Percentiles rank a stretch among this genome's conserved stretches.
Evolutionary conservation across 30 jellyfish, hydroid and myxozoan genomes (phyloP).

Genomic region (Cassiopea andromeda): DNA sequence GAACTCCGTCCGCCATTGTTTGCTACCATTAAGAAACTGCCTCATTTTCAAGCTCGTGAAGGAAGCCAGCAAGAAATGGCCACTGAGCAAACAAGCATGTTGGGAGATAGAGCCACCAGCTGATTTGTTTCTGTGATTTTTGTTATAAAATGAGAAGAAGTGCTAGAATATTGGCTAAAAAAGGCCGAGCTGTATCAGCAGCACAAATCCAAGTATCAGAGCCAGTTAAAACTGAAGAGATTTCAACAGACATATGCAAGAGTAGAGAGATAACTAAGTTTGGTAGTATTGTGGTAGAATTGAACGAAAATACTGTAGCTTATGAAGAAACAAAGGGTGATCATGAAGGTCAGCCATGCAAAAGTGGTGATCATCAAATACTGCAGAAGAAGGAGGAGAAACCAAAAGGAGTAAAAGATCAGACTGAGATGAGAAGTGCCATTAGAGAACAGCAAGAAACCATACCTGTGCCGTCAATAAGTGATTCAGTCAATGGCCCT

Average conservation of each 20-base stretch:
- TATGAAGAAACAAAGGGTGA: neutral
- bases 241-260: no score
- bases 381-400: neutral
- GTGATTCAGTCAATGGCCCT: no score
- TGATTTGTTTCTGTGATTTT: neutral
- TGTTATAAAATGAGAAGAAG: conserved; percentile 46
- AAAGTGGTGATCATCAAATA: neutral
- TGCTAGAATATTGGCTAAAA: conserved; percentile 31
- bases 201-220: neutral
- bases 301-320: neutral
- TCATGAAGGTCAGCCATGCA: neutral
- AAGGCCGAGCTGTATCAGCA: neutral
- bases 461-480: no score
- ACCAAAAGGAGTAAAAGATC: neutral
- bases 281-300: neutral
- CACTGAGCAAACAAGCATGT: neutral
- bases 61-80: conserved; percentile 9
- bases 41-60: neutral
- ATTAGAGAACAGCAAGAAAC: no score
- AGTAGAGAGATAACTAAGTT: neutral
- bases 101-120: neutral
- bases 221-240: neutral
- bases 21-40: neutral
- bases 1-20: conserved; percentile 66
- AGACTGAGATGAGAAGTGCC: neutral